Percentiles rank a stretch among this genome's conserved stretches.
These are phyloP conservation scores for Synergus umbraculus DNA, from an alignment of 2,888 invertebrate species.

Conservation along the genomic window DNA sequence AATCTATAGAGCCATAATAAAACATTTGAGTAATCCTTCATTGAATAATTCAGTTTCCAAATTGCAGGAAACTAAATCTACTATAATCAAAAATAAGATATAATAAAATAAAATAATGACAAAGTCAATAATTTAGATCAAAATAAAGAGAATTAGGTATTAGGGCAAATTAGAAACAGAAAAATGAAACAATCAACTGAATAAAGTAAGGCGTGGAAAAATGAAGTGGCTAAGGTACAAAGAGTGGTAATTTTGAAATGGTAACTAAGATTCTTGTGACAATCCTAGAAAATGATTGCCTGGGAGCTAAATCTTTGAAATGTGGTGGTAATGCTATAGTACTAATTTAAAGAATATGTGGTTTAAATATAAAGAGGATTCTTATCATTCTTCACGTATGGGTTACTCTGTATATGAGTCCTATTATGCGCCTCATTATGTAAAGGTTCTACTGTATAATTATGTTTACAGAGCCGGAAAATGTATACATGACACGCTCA, in stretches of 20 bases:
- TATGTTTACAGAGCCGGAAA: not conserved
- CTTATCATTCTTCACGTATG: not conserved
- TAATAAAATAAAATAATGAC: not conserved
- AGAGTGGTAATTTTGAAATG: slow-evolving; percentile 5
- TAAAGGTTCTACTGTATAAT: not conserved
- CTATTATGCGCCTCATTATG: slow-evolving; percentile 10
- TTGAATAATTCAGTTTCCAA: too few relatives aligned
- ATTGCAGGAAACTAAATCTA: too few relatives aligned
- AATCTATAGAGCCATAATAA: not conserved
- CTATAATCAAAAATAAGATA: not conserved
- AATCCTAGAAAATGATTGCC: slow-evolving; percentile 11
- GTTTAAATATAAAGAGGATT: slow-evolving; percentile 20
- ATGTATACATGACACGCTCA: not conserved
- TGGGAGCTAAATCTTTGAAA: not conserved
- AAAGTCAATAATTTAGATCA: not conserved
- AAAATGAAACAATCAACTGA: not conserved
- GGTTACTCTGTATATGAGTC: not conserved
- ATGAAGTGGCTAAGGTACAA: not conserved
- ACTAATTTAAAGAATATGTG: not conserved
- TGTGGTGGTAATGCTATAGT: not conserved
- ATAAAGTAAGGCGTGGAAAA: slow-evolving; percentile 36
- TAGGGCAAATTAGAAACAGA: not conserved
- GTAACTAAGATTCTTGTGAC: slow-evolving; percentile 21
- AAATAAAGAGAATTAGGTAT: not conserved
- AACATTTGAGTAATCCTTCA: not conserved